Conservation (phyloP, 2,113 vertebrate species). For the Cebidichthys violaceus region DNA sequence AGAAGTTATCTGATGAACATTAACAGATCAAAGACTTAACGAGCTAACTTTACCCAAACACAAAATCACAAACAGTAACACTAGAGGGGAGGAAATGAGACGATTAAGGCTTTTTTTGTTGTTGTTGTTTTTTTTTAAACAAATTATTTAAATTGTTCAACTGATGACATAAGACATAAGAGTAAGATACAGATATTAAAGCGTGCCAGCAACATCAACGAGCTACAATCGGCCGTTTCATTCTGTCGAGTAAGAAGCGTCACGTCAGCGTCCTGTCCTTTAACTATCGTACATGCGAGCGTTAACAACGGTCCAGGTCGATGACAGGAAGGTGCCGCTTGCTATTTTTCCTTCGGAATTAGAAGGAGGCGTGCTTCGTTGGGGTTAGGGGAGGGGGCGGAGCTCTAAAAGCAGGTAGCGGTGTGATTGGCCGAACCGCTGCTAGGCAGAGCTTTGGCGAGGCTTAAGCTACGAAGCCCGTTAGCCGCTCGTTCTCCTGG, state of each 20-base stretch:
- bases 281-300: conserved; percentile 56
- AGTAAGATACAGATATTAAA: conserved; percentile 67
- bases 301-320: conserved; percentile 46
- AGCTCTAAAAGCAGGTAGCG: conserved; percentile 68
- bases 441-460: conserved; percentile 92
- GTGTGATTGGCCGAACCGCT: conserved; percentile 61
- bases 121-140: conserved; percentile 23
- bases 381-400: conserved; percentile 23
- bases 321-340: conserved; percentile 54
- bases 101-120: conserved; percentile 41
- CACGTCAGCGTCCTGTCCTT: conserved; percentile 29
- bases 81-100: conserved; percentile 46
- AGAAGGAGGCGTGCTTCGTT: conserved; percentile 49
- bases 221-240: conserved; percentile 76
- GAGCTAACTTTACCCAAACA: conserved; percentile 11
- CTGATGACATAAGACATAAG: conserved; percentile 58
- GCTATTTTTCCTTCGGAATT: conserved; percentile 53
- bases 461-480: conserved; percentile 85
- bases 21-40: conserved; percentile 8
- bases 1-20: background rate
- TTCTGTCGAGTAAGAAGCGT: conserved; percentile 52
- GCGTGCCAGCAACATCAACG: conserved; percentile 58
- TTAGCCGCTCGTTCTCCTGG: conserved; percentile 82
- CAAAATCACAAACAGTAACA: conserved; percentile 25
- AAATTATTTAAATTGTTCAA: conserved; percentile 55